These are phyloP conservation scores for Melanotus villosus DNA, from an alignment of 2,888 invertebrate genomes.

Conservation along the genomic window DNA sequence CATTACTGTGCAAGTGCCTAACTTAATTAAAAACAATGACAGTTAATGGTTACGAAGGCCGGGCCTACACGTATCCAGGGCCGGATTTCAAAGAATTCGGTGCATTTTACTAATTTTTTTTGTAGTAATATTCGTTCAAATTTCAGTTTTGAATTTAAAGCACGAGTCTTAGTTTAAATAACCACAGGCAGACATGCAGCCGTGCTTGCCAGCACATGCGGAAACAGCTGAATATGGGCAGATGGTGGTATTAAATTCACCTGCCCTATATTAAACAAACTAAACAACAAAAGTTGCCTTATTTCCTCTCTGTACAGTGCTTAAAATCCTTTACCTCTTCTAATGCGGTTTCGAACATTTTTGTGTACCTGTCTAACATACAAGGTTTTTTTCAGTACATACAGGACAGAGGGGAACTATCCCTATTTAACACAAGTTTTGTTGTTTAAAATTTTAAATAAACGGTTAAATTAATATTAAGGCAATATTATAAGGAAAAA, in stretches of 20 bases:
- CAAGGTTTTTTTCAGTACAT: too few relatives aligned
- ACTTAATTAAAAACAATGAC: constrained; percentile 37
- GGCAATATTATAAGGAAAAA: too few relatives aligned
- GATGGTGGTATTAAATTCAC: constrained; percentile 41
- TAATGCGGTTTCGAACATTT: too few relatives aligned
- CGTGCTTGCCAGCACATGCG: constrained; percentile 34
- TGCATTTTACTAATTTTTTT: neutral
- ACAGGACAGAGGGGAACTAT: too few relatives aligned
- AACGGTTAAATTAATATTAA: too few relatives aligned
- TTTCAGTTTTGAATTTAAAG: constrained; percentile 9
- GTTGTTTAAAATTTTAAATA: too few relatives aligned
- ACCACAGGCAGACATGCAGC: constrained; percentile 19
- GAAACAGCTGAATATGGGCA: constrained; percentile 49
- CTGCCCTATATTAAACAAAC: constrained; percentile 35
- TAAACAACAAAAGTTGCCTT: neutral
- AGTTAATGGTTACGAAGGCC: constrained; percentile 35
- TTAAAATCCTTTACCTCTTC: too few relatives aligned
- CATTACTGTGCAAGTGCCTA: constrained; percentile 12
- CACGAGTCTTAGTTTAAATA: too few relatives aligned
- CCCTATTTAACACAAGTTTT: too few relatives aligned
- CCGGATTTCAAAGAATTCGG: neutral
- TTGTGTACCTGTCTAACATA: too few relatives aligned
- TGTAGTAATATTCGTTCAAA: neutral
- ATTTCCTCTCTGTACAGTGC: neutral
- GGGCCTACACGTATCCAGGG: constrained; percentile 23